Evolutionary conservation across 2,797 vertebrate genomes (phyloP), one percentile per base, ranked within the genome.

Genomic region (Discoglossus pictus): DNA sequence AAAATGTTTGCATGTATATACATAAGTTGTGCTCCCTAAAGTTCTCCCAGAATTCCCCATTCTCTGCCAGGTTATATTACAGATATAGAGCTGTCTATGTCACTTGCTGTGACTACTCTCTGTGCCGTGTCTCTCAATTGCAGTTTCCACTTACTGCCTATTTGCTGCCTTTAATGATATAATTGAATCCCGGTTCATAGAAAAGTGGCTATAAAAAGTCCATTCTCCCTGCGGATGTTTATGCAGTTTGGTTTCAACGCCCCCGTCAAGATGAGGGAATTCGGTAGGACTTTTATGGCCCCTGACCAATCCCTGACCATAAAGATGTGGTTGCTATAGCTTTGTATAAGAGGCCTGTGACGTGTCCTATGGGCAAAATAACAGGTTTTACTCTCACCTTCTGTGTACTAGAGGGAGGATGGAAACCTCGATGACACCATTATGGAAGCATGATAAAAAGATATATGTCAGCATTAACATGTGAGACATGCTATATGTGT

Each of bases 261-360:
- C 48, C 56, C 66, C 58, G 24, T 39, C 34, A 46, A 24, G 48
- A 25, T 27, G 31, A 46, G 48, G 35, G 58, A 61, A 54, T 69
- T 54, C 24, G 31, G 50, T 27, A 21, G 21, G 21, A 35, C 39
- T 54, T 69, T 61, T 69, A 69, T 69, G 48, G 23, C 66, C 35
- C 31, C 23, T n/a, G 7, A 46, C 48, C 23, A 39, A 46, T 61
- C 47, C 25, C 47, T 24, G 27, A 53, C 48, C 56, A 68, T 68
- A 44, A 68, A 68, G 43, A 27, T 1, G n/a, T 24, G n/a, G 66
- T 69, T 69, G 66, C 66, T 69, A 69, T 69, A 55, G 58, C 36
- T 61, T 54, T 46, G 44, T 38, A 47, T 42, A 50, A 60, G 52
- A 69, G 48, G 31, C 43, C 18, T 34, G 54, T 34, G 54, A 20